Conservation (phyloP, 2,113 vertebrate genomes). For the Brienomyrus brachyistius region DNA sequence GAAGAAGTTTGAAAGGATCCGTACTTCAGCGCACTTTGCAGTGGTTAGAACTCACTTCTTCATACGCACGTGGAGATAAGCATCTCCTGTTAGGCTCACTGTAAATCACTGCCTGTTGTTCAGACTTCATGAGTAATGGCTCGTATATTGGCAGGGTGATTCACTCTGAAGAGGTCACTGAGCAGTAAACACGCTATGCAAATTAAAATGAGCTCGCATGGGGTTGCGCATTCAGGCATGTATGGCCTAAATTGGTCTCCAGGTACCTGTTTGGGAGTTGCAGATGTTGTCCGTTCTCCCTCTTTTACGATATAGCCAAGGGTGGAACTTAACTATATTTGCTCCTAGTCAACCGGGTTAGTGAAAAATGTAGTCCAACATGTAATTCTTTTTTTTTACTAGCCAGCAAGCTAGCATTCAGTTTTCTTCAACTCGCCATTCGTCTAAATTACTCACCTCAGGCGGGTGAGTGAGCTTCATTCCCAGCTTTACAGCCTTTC, state of each 20-base stretch:
- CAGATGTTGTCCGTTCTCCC: neutral
- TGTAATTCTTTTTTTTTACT: neutral
- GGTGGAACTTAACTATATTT: neutral
- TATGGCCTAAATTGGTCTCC: neutral
- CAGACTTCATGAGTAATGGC: neutral
- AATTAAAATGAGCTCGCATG: neutral
- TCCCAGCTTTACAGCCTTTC: neutral
- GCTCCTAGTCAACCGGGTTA: neutral
- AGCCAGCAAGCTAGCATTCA: neutral
- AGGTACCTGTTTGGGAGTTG: neutral
- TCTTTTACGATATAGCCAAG: neutral
- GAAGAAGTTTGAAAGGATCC: neutral
- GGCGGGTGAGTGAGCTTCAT: neutral
- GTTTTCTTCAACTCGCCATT: neutral
- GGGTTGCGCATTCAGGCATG: neutral
- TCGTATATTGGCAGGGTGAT: neutral
- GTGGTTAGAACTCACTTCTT: neutral
- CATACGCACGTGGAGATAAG: neutral
- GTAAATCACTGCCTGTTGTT: neutral
- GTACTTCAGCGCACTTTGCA: neutral
- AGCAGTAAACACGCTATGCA: neutral
- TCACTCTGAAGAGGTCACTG: neutral
- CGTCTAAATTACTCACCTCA: neutral
- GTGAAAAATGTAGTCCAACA: neutral
- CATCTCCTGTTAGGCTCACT: neutral